Base-by-base conservation (phyloP, 2,888 invertebrate genomes). In the Nemoura dubitans region DNA sequence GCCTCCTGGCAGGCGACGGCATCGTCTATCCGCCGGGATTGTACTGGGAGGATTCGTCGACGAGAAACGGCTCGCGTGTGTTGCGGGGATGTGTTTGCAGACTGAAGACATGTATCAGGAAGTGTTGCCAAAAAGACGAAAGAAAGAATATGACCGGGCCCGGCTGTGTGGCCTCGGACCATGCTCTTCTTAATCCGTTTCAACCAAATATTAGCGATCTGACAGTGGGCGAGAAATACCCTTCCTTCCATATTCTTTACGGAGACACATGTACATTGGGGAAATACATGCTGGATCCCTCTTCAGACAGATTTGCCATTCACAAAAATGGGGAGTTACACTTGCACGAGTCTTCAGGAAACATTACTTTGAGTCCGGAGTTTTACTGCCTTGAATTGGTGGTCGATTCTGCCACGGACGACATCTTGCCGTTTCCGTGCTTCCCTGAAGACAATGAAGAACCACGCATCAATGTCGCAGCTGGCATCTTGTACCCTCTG, bases 1-100 rank as follows among this genome's bases (percentile, higher is more conserved):
- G 84, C 26, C 21, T 84, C 7, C 27, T 83, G 29, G 76, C 85
- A 3, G 83, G 25, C 0, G 76, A 29, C 28, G 83, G 76, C 0
- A 0, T 86, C 10, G 76, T 77, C 36, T 87, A 85, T 26, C 85
- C 87, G 7, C 83, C 87, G 43, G 85, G 76, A 25, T 36, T 76
- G 0, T 83, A 43, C 43, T 87, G 87, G 87, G 26, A 83, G 86
- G 28, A 81, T 6, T 7, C 7, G 16, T 26, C 42, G 10, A 14
- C 42, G 10, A 14, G 25, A 14, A 16, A 76, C 76, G 59, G 76
- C 29, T 21, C 26, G 59, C 30, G 76, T 0, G 82, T 28, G 29
- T 27, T 86, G 7, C 25, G 91, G 0, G 92, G 91, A 0, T 92
- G 92, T 86, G 89, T 91, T 29, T 92, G 92, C 86, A 89, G 90